Evolutionary conservation across 2,888 invertebrate genomes (phyloP), one percentile per base, ranked within the genome.

Genomic region (Mongoloraphidia duomilia): DNA sequence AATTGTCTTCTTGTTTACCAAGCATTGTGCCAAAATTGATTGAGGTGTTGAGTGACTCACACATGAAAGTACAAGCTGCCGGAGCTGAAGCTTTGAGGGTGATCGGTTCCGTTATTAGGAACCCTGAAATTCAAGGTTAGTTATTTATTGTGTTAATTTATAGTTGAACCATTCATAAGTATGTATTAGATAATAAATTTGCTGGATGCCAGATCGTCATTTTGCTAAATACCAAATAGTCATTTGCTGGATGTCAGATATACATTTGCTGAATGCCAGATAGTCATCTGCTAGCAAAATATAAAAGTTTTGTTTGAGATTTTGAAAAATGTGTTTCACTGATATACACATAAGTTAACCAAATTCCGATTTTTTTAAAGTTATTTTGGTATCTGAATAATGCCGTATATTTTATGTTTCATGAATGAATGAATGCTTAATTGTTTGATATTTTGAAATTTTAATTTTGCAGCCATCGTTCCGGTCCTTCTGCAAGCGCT

Each of bases 1-100:
- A 99, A 68, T 73, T 99, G 54, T 96, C 96, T 5, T 93, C 95
- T 1, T 97, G 97, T 66, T 74, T 98, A 58, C 98, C 98, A 2
- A 92, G 86, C 65, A 97, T 99, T 65, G 97, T 99, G 52, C 98
- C 98, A 13, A 93, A 94, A 63, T 75, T 98, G 38, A 95, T 96
- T 54, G 95, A 95, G 69, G 92, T 95, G 36, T 75, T 98, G 45
- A 90, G 94, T 53, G 98, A 98, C 71, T 96, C 97, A 0, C 98
- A 99, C 65, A 85, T 89, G 61, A 91, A 92, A 69, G 94, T 97
- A 36, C 95, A 95, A 70, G 89, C 88, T 64, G 91, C 95, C n/a
- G 95, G 93, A 11, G 91, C 90, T 0, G 92, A 93, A 66, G 97
- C 97, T 35, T 74, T 98, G 26, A 84, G 85, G 65, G 90, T 95